Evolutionary conservation across 2,797 vertebrate genomes (phyloP).

Genomic region (Pogoniulus pusillus): DNA sequence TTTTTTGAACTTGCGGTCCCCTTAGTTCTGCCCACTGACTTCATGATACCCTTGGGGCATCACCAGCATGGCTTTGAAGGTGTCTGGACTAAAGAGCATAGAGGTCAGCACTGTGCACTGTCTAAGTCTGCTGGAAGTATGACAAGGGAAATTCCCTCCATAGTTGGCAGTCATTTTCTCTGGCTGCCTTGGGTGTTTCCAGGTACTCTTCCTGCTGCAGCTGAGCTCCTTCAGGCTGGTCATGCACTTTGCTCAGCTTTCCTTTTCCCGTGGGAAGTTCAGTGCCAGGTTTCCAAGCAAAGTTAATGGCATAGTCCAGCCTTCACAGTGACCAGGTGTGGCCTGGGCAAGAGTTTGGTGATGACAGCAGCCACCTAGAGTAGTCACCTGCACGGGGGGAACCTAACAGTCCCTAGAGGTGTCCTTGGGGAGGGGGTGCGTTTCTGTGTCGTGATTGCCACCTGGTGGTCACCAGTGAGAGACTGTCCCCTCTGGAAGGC

Average conservation of each 20-base stretch:
- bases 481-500: conserved; percentile 32
- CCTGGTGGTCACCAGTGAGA: conserved; percentile 68
- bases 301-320: not conserved
- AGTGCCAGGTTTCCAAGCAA: not conserved
- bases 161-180: not conserved
- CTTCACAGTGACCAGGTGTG: not conserved
- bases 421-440: conserved; percentile 54
- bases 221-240: not conserved
- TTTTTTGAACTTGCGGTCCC: not conserved
- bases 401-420: not conserved
- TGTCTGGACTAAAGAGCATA: not conserved
- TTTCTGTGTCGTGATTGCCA: conserved; percentile 73
- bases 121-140: not conserved
- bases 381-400: not conserved
- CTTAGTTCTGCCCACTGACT: not conserved
- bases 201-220: not conserved
- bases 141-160: not conserved
- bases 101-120: not conserved
- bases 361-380: not conserved
- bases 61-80: not conserved
- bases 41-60: not conserved
- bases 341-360: not conserved
- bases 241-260: not conserved
- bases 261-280: not conserved
- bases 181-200: not conserved